Percentiles rank a stretch among this genome's conserved stretches.
Evolutionary conservation across 2,113 vertebrate species (phyloP).

Genomic region (Myocastor coypus): DNA sequence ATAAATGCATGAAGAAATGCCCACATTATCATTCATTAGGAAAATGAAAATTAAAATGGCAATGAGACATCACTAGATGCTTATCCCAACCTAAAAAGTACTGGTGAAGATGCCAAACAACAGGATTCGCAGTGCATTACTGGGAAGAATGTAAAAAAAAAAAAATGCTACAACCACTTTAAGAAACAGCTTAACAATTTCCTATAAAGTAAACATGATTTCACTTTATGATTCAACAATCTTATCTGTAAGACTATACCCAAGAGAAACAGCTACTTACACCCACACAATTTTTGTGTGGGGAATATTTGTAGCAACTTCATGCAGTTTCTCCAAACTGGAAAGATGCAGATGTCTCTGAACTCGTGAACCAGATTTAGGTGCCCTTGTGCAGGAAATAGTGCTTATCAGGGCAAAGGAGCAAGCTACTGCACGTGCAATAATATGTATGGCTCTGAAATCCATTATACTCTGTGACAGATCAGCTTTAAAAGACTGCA

Average conservation of each 20-base stretch:
- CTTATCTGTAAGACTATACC: not conserved
- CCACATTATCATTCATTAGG: not conserved
- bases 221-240: not conserved
- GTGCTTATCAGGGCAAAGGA: not conserved
- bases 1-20: conserved; percentile 20
- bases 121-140: not conserved
- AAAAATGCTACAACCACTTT: not conserved
- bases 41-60: conserved; percentile 46
- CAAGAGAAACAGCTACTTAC: not conserved
- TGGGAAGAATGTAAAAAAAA: not conserved
- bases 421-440: not conserved
- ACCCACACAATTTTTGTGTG: not conserved
- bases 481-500: not conserved
- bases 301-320: conserved; percentile 11
- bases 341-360: conserved; percentile 11
- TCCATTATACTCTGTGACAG: not conserved
- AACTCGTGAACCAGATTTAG: not conserved
- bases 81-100: not conserved
- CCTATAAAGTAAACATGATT: not conserved
- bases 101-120: not conserved
- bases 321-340: not conserved
- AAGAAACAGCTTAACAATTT: conserved; percentile 35
- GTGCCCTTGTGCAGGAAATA: not conserved
- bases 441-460: not conserved
- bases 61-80: not conserved